Base-by-base conservation (phyloP, 2,888 invertebrate species). In the Epirrhoe tristata region DNA sequence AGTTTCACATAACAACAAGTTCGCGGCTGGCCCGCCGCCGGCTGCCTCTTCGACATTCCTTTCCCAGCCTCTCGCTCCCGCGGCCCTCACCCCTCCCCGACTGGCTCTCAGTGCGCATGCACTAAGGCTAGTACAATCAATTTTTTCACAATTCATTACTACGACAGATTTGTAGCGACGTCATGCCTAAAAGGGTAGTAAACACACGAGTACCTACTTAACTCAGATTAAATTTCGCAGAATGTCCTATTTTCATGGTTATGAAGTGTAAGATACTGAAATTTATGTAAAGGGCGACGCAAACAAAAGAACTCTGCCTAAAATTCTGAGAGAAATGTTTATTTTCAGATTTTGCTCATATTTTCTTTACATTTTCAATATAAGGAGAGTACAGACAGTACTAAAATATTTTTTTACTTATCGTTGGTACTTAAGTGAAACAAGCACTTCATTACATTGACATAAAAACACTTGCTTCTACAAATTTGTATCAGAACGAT, bases 41-140 rank as follows among this genome's bases (percentile, higher is more conserved):
- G 84, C 83, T 81, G 87, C 91, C 90, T 92, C 92, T 90, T 90
- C 91, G 85, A 88, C 91, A 92, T 91, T 92, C 91, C 92, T 82
- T 85, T 84, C 88, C 86, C 85, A 81, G 82, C 81, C 82, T 79
- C 81, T 81, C 81, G 81, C 81, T 76, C 83, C 81, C 77, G 82
- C 77, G 80, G 69, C 75, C 77, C 77, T 76, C 77, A 76, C 71
- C 77, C 77, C 77, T 78, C 78, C 77, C 72, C 75, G 78, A 70
- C 77, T 78, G 78, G 80, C 79, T 77, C 81, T 86, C 84, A 89
- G 91, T 92, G 89, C 93, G 93, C 92, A 92, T 91, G 92, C 84
- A 91, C 91, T 70, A 70, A 75, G 77, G 76, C 80, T 81, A 24
- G 24, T 24, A 83, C 82, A 86, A 88, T 87, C 83, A 82, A 87